Evolutionary conservation across 92 coral and sea anemone species (phyloP), one percentile per base, ranked within the genome.

Genomic region (Porites divaricata): DNA sequence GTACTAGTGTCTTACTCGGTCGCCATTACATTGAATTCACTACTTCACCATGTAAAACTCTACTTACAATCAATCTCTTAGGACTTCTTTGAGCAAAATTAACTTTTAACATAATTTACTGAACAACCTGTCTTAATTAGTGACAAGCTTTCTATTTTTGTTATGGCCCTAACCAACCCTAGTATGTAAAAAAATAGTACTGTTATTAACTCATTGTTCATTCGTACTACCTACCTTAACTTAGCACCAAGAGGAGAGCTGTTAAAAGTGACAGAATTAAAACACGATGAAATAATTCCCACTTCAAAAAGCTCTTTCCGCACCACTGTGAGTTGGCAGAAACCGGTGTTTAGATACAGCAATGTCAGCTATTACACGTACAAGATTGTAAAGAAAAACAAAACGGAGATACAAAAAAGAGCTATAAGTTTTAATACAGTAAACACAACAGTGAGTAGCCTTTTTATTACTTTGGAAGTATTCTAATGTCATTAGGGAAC

Each of bases 321-420:
- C 35, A 72, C 72, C 0, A 82, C 35, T 5, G 79, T 82, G 6
- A 56, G 11, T 10, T 82, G 86, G 86, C 72, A 82, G 22, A 76
- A 88, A 28, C 91, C 91, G 57, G 74, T 82, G 48, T 88, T 88
- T 66, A 50, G 20, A 28, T 83, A 88, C 66, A 82, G 91, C 35
- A 62, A 15, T 3, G 90, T 87, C 53, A 48, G 3, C 22, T 22
- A 87, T 50, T 87, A 87, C 52, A 62, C 2, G 1, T 82, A 62
- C 52, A 63, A 20, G 66, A 82, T 63, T 13, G 49, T 53, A 14
- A 48, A 23, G 50, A 72, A 62, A 61, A 63, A 1, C n/a, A 72
- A 28, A n/a, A 26, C 4, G 3, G 54, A 59, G 21, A 35, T 20
- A 0, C 48, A 21, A 19, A 61, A 79, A 59, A 49, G 86, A 59